Evolutionary conservation across 1,140 invertebrate genomes (phyloP).

Genomic region (Temnothorax nylanderi): DNA sequence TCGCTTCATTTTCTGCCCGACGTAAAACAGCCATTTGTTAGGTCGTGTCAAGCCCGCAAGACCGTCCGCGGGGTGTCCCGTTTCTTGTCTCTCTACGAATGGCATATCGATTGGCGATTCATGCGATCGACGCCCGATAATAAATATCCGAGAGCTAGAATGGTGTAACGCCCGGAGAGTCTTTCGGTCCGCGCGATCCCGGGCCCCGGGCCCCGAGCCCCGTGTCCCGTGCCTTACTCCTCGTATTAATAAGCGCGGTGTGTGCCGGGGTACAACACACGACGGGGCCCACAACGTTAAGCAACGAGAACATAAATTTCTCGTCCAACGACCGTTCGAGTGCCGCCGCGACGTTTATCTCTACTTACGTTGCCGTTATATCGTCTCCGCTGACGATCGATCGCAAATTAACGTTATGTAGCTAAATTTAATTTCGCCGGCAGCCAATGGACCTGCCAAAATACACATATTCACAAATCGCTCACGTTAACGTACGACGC

Average conservation of each 20-base stretch:
- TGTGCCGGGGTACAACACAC: background rate
- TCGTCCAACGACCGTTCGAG: constrained; percentile 37
- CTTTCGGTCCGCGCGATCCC: constrained; percentile 57
- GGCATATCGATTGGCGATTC: constrained; percentile 85
- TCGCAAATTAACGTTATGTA: constrained; percentile 53
- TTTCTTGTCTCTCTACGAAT: constrained; percentile 75
- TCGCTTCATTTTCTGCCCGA: constrained; percentile 85
- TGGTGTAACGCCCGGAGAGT: constrained; percentile 66
- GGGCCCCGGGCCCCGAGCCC: constrained; percentile 36
- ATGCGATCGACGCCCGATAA: constrained; percentile 83
- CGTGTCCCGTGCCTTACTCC: constrained; percentile 55
- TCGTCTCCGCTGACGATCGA: constrained; percentile 51
- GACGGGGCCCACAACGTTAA: constrained; percentile 31
- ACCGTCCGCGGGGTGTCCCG: constrained; percentile 84
- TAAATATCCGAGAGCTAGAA: constrained; percentile 80
- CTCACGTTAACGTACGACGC: background rate
- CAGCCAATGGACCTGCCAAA: constrained; percentile 30
- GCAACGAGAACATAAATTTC: constrained; percentile 61
- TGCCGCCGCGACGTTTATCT: constrained; percentile 54
- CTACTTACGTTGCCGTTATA: constrained; percentile 59
- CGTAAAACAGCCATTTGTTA: constrained; percentile 86
- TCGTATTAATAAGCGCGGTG: constrained; percentile 64
- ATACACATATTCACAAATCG: constrained; percentile 28
- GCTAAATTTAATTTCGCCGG: constrained; percentile 38
- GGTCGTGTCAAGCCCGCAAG: constrained; percentile 82